A percentile compares a stretch with the other conserved stretches of the same genome.
phyloP scores from a whole-genome alignment of 2,113 vertebrate genomes.

The Labeo catla region DNA sequence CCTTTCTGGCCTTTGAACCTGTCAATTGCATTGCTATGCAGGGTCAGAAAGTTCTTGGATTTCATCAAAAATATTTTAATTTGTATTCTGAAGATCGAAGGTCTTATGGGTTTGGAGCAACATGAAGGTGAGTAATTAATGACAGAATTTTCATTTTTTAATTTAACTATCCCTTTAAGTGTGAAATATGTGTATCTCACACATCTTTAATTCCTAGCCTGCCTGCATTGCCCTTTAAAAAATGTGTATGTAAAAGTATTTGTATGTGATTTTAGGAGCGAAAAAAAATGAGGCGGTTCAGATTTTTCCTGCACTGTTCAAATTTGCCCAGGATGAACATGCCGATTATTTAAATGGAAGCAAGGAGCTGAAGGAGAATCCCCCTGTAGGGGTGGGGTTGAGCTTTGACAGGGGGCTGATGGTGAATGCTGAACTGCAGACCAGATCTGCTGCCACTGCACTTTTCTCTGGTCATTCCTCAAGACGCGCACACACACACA shows the following conservation, averaged over 20 bases:
- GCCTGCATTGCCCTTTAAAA: not conserved
- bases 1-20: no score
- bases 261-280: not conserved
- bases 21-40: no score
- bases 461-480: conserved; percentile 57
- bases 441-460: conserved; percentile 51
- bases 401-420: conserved; percentile 49
- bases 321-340: conserved; percentile 7
- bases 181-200: not conserved
- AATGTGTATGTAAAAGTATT: not conserved
- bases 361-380: conserved; percentile 38
- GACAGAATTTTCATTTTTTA: no score
- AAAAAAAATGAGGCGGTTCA: not conserved
- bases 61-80: no score
- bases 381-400: conserved; percentile 27
- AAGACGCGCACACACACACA: conserved; percentile 33
- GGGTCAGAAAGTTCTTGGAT: no score
- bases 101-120: no score
- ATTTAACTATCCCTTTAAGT: not conserved
- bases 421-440: conserved; percentile 49
- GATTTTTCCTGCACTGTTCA: conserved; percentile 25
- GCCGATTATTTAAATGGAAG: conserved; percentile 15
- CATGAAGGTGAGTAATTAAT: no score
- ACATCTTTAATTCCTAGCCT: conserved; percentile 24
- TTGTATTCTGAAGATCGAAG: no score